Evolutionary conservation across 2,113 vertebrate species (phyloP).

Genomic region (Sphyrna mokarran): DNA sequence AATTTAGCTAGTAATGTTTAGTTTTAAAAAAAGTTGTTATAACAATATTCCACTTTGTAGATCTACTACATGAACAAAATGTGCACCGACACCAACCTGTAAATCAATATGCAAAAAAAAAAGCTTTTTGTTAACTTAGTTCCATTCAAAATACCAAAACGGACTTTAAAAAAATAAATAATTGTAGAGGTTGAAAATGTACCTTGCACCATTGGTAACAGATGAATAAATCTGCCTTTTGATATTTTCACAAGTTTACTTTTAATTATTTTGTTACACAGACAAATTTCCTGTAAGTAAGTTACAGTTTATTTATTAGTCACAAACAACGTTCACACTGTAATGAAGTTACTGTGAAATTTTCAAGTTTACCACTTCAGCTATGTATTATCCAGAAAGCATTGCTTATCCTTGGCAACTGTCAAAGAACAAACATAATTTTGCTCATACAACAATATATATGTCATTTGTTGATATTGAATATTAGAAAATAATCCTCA

Average conservation of each 20-base stretch:
- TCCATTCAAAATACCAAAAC: background rate
- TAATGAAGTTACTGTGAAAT: too few relatives aligned
- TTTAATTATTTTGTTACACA: background rate
- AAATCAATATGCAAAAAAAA: background rate
- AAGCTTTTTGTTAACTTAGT: background rate
- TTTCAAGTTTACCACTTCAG: background rate
- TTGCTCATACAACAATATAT: constrained; percentile 2
- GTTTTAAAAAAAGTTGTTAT: background rate
- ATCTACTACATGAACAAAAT: background rate
- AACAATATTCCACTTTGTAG: background rate
- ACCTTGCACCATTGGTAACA: background rate
- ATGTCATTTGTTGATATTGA: background rate
- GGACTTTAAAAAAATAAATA: background rate
- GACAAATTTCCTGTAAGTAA: background rate
- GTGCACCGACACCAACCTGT: background rate
- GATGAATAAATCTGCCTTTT: background rate
- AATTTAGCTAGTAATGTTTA: background rate
- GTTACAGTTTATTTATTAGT: too few relatives aligned
- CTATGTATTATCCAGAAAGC: background rate
- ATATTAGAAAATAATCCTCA: background rate
- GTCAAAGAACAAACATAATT: background rate
- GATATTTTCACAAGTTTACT: background rate
- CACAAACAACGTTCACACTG: too few relatives aligned
- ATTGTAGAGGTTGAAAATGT: background rate
- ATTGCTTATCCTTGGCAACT: background rate